Conservation (phyloP, 1,140 invertebrate species). For the Phymastichus coffea region DNA sequence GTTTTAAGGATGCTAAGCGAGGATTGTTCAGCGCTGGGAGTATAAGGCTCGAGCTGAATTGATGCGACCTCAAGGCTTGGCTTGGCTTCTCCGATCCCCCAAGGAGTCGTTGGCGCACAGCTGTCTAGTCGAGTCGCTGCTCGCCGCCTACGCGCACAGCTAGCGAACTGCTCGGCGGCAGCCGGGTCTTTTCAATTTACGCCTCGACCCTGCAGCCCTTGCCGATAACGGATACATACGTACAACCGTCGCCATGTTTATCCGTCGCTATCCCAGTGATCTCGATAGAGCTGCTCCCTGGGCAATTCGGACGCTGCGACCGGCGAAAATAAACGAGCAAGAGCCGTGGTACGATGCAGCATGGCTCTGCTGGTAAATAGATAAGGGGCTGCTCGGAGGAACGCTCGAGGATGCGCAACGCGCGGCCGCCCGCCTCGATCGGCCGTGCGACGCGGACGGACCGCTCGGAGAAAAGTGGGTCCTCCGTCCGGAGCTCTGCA, state of each 20-base stretch:
- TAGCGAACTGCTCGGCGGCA: too few relatives aligned
- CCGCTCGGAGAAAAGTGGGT: too few relatives aligned
- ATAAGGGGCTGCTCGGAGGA: slow-evolving; percentile 2
- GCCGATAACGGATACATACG: slow-evolving; percentile 1
- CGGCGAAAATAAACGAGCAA: too few relatives aligned
- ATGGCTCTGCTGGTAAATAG: background rate
- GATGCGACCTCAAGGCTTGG: slow-evolving; percentile 1
- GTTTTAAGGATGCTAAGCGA: background rate
- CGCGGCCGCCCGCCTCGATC: too few relatives aligned
- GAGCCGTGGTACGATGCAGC: background rate
- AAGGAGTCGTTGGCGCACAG: background rate
- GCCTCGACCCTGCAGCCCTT: background rate
- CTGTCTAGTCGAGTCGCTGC: background rate
- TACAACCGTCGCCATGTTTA: too few relatives aligned
- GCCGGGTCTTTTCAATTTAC: slow-evolving; percentile 10
- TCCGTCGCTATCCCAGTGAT: too few relatives aligned
- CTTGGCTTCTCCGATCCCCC: background rate
- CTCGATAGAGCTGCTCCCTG: background rate
- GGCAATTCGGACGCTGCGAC: too few relatives aligned
- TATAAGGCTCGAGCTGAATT: background rate
- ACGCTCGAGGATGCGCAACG: slow-evolving; percentile 3
- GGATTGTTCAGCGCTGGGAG: background rate
- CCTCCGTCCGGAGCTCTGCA: too few relatives aligned
- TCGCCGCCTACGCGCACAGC: too few relatives aligned
- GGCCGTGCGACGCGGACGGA: too few relatives aligned